Evolutionary conservation across 2,797 vertebrate species (phyloP), one percentile per base, ranked within the genome.

Genomic region (Peromyscus melanophrys): DNA sequence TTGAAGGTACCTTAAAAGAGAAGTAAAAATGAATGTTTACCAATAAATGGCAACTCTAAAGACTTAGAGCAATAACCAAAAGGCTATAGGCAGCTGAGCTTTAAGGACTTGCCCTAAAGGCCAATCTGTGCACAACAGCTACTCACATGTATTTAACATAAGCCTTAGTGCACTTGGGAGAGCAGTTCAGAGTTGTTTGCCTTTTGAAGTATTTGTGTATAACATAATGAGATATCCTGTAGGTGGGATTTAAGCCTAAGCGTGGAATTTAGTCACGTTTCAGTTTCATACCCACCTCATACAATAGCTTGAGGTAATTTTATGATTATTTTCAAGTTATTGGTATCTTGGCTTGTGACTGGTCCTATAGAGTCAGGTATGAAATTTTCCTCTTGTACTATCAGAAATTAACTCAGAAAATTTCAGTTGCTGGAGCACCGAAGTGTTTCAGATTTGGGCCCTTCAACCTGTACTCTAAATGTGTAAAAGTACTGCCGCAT

Each of bases 1-100:
- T 31, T 37, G 90, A 92, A 93, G 83, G 69, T 81, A 43, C 90
- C 89, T 92, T 27, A 61, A 90, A 93, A 82, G 49, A 40, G 82
- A 96, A 96, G 55, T 75, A 61, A 90, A 96, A 83, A 75, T 31
- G 31, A 88, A 76, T 81, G 55, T 73, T 89, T 71, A 52, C 80
- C 29, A 88, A 21, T 9, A 67, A 63, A 69, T 92, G 86, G 73
- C 65, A 57, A 1, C 65, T 80, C 80, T 46, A 29, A 37, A 55
- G 92, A 76, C 57, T 52, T 94, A 77, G 75, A 93, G 77, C 83
- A 31, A 13, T 83, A 63, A 63, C 13, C 43, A 71, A 80, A 11
- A 55, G 83, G 16, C 13, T 46, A n/a, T 27, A 61, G 85, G 61
- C 13, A 76, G 76, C 34, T 46, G 31, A 46, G 13, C 61, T 81